Base-by-base conservation (phyloP, 2,888 invertebrate genomes). In the Chironomus tentans region DNA sequence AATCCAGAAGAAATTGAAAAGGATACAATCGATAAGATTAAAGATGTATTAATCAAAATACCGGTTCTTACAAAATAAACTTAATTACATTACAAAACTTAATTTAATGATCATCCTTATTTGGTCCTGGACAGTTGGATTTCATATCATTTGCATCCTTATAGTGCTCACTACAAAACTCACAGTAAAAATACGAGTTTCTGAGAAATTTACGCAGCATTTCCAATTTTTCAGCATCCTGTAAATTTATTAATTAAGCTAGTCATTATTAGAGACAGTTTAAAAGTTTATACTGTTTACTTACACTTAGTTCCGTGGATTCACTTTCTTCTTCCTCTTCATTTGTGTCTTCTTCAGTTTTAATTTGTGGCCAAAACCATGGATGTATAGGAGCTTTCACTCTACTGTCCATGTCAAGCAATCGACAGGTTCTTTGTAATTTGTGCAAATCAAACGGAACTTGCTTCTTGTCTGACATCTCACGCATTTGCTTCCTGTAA, bases 101-200 rank as follows among this genome's bases (percentile, higher is more conserved):
- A 24, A 65, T 46, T 77, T 79, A 85, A 81, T 92, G 92, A 78
- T 89, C 89, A 79, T 87, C 87, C 80, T 89, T 85, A 68, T 86
- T 86, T 18, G 83, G 82, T 3, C 92, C 92, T 2, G 92, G 91
- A 82, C 92, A 92, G 80, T 87, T 87, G 12, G 83, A 82, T 68
- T 82, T 81, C 77, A 92, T 80, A 81, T 92, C 92, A 46, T 86
- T 84, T 70, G 83, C 83, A 83, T 89, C 88, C 77, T 88, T 85
- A 82, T 87, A 92, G 70, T 86, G 87, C 4, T 88, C 87, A 12
- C 90, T 92, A 85, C 94, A 94, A 90, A 92, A 94, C 73, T 91
- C 87, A 81, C 94, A 94, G 82, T 92, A 94, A 76, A 85, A 86
- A 82, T 93, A 89, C 50, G 86, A 87, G n/a, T 84, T 85, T 76